Evolutionary conservation across 2,113 vertebrate species (phyloP), one percentile per base, ranked within the genome.

Genomic region (Oxyruncus cristatus): DNA sequence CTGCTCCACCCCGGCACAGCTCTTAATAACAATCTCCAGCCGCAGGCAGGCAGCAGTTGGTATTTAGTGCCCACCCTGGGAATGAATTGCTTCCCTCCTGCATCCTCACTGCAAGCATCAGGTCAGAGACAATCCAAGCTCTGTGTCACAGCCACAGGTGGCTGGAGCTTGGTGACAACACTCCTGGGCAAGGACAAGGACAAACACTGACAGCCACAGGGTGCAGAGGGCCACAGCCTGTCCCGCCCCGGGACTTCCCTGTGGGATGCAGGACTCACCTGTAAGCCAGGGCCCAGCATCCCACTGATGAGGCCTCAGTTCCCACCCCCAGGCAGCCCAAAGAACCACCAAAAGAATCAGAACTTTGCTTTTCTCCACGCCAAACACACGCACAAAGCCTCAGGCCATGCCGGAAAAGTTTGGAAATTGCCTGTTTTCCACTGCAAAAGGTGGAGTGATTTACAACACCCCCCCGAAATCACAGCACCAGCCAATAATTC

Each of bases 351-450:
- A 47, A 47, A 78, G 39, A 70, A 6, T 13, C 42, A 28, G 37
- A 85, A 33, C 42, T 89, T 12, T 13, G 42, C n/a, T 58, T 9
- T 71, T 53, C 72, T 44, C 46, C 80, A 30, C 4, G 3, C 37
- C 56, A 53, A 68, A 50, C 39, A 49, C 35, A n/a, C 0, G 8
- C 20, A 65, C 2, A 0, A 56, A 55, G 39, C 12, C 62, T 50
- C 58, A 15, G 50, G 33, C 37, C 32, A 2, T 0, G 5, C 27
- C 71, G 76, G 52, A 35, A 53, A 20, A 21, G 7, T 72, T 49
- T 65, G 77, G 92, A 23, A 68, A 79, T 17, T 0, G 0, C 65
- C 73, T 11, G 2, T 15, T 70, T 68, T 8, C 56, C 41, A 11
- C 62, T 42, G 63, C 42, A 28, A 72, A 63, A 75, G 8, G 28